A percentile compares a stretch with the other conserved stretches of the same genome.
These are phyloP conservation scores for Ispidina lecontei DNA, from an alignment of 2,797 vertebrate species.

Conservation along the genomic window DNA sequence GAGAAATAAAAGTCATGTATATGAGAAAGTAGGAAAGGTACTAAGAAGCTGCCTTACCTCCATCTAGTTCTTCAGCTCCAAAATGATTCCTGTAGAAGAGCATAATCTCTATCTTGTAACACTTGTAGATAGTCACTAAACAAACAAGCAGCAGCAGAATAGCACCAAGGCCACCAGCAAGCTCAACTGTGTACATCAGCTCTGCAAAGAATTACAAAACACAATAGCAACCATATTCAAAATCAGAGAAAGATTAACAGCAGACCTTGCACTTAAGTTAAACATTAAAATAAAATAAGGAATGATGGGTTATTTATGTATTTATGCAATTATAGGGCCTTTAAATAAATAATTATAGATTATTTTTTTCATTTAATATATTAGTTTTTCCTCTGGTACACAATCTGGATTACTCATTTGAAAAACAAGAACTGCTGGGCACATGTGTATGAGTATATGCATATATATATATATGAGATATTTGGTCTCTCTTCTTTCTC, in stretches of 20 bases:
- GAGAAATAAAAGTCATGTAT: neutral
- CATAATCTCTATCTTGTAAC: slow-evolving; percentile 98
- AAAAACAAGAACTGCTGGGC: neutral
- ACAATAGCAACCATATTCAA: slow-evolving; percentile 41
- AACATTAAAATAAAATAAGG: neutral
- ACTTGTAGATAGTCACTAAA: slow-evolving; percentile 96
- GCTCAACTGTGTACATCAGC: slow-evolving; percentile 97
- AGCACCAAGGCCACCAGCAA: slow-evolving; percentile 96
- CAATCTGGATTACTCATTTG: neutral
- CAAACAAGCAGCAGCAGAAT: slow-evolving; percentile 95
- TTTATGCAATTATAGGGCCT: neutral
- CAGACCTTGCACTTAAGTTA: neutral
- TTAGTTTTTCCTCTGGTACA: neutral
- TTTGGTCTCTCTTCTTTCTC: neutral
- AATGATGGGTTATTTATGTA: neutral
- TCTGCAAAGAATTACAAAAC: slow-evolving; percentile 83
- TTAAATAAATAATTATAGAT: neutral
- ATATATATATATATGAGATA: neutral
- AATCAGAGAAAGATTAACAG: neutral
- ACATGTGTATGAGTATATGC: neutral
- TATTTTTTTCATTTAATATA: neutral
- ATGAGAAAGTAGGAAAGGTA: neutral
- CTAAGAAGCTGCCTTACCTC: slow-evolving; percentile 84
- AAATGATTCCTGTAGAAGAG: slow-evolving; percentile 98
- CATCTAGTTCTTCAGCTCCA: slow-evolving; percentile 94